Percentiles rank a stretch among this genome's conserved stretches.
Evolutionary conservation across 2,797 vertebrate genomes (phyloP).

Genomic region (Poecilia gillii): DNA sequence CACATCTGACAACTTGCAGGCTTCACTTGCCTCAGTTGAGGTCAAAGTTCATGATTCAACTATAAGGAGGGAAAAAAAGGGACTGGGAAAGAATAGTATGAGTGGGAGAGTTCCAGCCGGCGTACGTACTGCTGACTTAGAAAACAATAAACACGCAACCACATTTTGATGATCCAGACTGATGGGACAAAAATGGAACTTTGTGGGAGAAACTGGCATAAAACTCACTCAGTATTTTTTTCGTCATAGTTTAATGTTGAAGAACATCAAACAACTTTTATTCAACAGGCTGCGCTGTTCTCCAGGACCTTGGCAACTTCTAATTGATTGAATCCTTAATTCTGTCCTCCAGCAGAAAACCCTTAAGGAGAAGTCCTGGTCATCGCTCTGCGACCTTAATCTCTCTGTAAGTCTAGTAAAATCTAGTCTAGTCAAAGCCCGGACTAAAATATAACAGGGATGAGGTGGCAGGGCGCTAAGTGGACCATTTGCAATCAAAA

Average conservation of each 20-base stretch:
- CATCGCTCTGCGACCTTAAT: background rate
- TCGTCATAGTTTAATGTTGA: too few relatives aligned
- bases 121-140: background rate
- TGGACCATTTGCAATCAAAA: background rate
- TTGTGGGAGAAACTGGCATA: background rate
- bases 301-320: background rate
- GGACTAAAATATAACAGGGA: background rate
- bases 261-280: too few relatives aligned
- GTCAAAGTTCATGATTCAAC: background rate
- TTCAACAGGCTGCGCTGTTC: background rate
- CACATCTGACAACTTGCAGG: background rate
- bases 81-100: background rate
- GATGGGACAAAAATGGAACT: background rate
- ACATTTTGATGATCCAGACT: background rate
- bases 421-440: background rate
- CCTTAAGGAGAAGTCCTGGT: background rate
- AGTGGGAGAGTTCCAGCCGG: background rate
- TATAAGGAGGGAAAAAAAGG: background rate
- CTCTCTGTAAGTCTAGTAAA: background rate
- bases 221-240: background rate
- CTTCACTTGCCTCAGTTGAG: background rate
- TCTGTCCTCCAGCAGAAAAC: background rate
- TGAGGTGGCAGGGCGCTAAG: too few relatives aligned
- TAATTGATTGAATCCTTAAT: background rate
- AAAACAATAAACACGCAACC: background rate